A percentile compares a stretch with the other conserved stretches of the same genome.
Evolutionary conservation across 1,140 invertebrate species (phyloP).

Genomic region (Ericerus pela): DNA sequence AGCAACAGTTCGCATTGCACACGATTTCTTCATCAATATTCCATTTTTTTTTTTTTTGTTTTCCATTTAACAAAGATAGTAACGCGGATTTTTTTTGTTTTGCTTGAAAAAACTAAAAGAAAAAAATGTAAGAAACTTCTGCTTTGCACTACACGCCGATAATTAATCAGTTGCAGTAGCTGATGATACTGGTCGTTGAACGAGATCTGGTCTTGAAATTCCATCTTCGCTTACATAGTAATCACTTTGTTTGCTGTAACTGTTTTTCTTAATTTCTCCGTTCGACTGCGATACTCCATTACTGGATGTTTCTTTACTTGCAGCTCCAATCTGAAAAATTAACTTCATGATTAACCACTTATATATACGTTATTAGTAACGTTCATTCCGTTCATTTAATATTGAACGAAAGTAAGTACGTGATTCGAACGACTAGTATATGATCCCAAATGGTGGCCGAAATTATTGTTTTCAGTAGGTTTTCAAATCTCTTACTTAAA

Average conservation of each 20-base stretch:
- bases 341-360: neutral
- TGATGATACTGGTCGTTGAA: slow-evolving; percentile 17
- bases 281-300: slow-evolving; percentile 17
- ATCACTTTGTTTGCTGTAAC: slow-evolving; percentile 22
- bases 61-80: neutral
- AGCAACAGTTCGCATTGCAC: neutral
- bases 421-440: too few species aligned
- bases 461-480: too few species aligned
- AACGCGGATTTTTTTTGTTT: neutral
- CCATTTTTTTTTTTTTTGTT: too few species aligned
- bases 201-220: slow-evolving; percentile 20
- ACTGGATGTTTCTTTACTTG: slow-evolving; percentile 13
- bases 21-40: too few species aligned
- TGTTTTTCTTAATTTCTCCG: slow-evolving; percentile 16
- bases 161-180: slow-evolving; percentile 6
- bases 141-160: neutral
- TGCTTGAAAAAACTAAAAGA: neutral
- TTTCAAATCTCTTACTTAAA: too few species aligned
- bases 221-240: slow-evolving; percentile 21
- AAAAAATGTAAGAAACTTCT: neutral
- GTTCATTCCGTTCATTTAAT: too few species aligned
- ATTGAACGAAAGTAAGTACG: too few species aligned
- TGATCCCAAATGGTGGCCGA: too few species aligned
- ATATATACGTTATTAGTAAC: too few species aligned
- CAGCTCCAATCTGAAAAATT: slow-evolving; percentile 14